Evolutionary conservation across 2,113 vertebrate species (phyloP).

Genomic region (Entosphenus tridentatus): DNA sequence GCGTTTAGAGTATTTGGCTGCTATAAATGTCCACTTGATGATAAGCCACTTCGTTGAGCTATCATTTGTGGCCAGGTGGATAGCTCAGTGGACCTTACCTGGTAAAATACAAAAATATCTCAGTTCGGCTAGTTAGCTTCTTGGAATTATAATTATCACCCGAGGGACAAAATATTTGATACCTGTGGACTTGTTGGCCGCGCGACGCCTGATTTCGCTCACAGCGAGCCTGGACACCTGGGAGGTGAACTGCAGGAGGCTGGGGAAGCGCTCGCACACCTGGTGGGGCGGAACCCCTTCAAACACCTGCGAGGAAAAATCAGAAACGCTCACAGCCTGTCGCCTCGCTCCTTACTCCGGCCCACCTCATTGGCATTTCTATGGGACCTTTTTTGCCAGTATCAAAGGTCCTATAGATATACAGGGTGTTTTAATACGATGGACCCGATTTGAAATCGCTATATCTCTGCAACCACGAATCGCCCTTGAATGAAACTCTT

Average conservation of each 20-base stretch:
- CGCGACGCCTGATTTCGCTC: slow-evolving; percentile 81
- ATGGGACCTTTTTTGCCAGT: background rate
- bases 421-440: background rate
- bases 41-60: background rate
- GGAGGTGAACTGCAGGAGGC: slow-evolving; percentile 94
- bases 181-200: slow-evolving; percentile 98
- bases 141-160: background rate
- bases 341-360: background rate
- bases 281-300: slow-evolving; percentile 72
- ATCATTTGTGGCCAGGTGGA: background rate
- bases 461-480: background rate
- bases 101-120: background rate
- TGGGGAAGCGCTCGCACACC: slow-evolving; percentile 93
- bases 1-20: too few relatives aligned
- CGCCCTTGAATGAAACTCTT: background rate
- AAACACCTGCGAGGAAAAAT: slow-evolving; percentile 40
- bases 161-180: slow-evolving; percentile 8
- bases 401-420: background rate
- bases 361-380: background rate
- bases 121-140: background rate
- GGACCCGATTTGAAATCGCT: background rate
- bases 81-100: background rate
- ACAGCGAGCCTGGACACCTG: slow-evolving; percentile 94
- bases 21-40: background rate
- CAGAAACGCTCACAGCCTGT: slow-evolving; percentile 6